A percentile compares a stretch with the other conserved stretches of the same genome.
Evolutionary conservation across 1,140 invertebrate species (phyloP).

Genomic region (Formica selysi): DNA sequence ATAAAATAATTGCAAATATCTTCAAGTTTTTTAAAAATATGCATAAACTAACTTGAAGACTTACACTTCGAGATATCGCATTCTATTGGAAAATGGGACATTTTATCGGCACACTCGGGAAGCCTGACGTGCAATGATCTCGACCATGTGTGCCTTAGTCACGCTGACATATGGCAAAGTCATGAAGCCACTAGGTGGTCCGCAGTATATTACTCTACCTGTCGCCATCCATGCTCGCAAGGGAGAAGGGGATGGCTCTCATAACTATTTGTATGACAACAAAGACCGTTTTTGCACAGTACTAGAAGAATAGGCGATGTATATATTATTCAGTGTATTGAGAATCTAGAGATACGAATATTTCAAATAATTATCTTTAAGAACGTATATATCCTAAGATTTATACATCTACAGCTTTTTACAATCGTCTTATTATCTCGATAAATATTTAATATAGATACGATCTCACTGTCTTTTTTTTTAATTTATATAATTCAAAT

Average conservation of each 20-base stretch:
- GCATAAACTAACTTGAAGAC: background rate
- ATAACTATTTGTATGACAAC: slow-evolving; percentile 84
- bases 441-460: too few species aligned
- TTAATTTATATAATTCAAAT: too few species aligned
- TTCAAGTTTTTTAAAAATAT: background rate
- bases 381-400: background rate
- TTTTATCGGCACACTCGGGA: background rate
- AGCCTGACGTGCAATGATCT: slow-evolving; percentile 74
- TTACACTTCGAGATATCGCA: slow-evolving; percentile 9
- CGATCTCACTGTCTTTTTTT: too few species aligned
- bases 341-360: background rate
- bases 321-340: slow-evolving; percentile 4
- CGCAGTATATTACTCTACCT: slow-evolving; percentile 85
- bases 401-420: background rate
- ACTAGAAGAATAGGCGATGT: slow-evolving; percentile 56
- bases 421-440: background rate
- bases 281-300: slow-evolving; percentile 68
- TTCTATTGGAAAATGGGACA: slow-evolving; percentile 19
- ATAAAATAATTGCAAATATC: background rate
- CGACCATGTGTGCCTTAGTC: slow-evolving; percentile 85
- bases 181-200: slow-evolving; percentile 86
- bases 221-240: slow-evolving; percentile 80
- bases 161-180: slow-evolving; percentile 86
- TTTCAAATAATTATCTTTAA: background rate
- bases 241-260: slow-evolving; percentile 65